phyloP scores from a whole-genome alignment of 1,140 invertebrate genomes.

The Pomphorhynchus laevis region DNA sequence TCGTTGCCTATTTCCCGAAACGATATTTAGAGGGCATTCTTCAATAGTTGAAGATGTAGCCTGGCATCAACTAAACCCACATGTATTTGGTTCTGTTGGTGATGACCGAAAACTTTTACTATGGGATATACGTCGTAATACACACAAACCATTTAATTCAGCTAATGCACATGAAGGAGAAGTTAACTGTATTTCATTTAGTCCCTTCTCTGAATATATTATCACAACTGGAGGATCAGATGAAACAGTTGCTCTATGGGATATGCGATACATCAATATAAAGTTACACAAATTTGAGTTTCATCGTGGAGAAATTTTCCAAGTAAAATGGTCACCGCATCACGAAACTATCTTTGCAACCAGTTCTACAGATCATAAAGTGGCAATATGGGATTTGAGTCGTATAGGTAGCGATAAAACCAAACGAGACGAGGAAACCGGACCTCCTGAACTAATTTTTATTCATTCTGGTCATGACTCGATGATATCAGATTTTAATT shows the following conservation, averaged over 20 bases:
- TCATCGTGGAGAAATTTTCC: background rate
- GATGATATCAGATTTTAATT: no score
- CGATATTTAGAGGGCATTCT: conserved; percentile 1
- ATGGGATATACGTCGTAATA: conserved; percentile 1
- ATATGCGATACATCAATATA: conserved; percentile 7
- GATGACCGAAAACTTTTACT: conserved; percentile 9
- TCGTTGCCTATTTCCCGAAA: no score
- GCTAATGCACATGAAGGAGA: conserved; percentile 7
- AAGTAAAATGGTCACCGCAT: conserved; percentile 8
- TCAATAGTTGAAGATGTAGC: conserved; percentile 6
- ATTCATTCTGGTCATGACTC: no score
- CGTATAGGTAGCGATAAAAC: background rate
- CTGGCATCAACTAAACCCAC: conserved; percentile 4
- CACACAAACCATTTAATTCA: background rate
- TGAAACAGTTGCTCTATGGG: conserved; percentile 10
- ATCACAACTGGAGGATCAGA: conserved; percentile 5
- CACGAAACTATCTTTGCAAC: conserved; percentile 8
- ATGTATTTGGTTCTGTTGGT: conserved; percentile 6
- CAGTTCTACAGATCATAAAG: background rate
- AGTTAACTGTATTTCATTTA: conserved; percentile 7
- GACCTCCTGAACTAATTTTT: background rate
- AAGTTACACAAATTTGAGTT: conserved; percentile 8
- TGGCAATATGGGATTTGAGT: conserved; percentile 8
- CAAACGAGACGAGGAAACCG: background rate
- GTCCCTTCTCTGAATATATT: conserved; percentile 8